Evolutionary conservation across 2,113 vertebrate genomes (phyloP), one percentile per base, ranked within the genome.

Genomic region (Bungarus multicinctus): DNA sequence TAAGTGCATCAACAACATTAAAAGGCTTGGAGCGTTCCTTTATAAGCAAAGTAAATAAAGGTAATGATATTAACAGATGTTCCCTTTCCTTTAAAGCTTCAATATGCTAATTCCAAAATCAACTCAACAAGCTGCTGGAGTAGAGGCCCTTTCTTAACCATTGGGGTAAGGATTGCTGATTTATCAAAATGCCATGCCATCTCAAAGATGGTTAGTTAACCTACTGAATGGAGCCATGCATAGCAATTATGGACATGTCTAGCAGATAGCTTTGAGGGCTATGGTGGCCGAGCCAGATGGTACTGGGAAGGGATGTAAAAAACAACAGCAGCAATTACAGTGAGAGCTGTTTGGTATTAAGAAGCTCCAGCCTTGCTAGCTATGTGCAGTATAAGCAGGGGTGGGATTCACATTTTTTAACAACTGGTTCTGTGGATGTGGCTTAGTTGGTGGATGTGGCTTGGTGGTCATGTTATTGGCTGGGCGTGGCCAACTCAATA

Each of bases 1-100:
- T 88, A 92, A 89, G 47, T 92, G 34, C 30, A 52, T 92, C 87
- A 74, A 87, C 86, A 89, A 54, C 57, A 45, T 34, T 74, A 91
- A 58, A 57, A 58, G 20, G 2, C 39, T 91, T 53, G 87, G 60
- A 53, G 22, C 60, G 22, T 74, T 74, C 60, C 25, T 74, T 88
- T 90, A 87, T 22, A 22, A 94, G 9, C 47, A 53, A 54, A 92
- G 87, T 64, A 60, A 92, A 89, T 74, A 74, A 53, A 89, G 58
- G 60, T 74, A 74, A 89, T 18, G 53, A 54, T 53, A 64, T 27
- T 64, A 86, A 60, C 85, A 92, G 85, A 88, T 88, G 54, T 87
- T 87, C 47, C 57, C 54, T 55, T 30, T 89, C 58, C 20, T 89
- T 89, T 45, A 86, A 91, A 92, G 39, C 11, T 14, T 57, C 52